Percentiles rank a stretch among this genome's conserved stretches.
These are phyloP conservation scores for Tenebrio molitor DNA, from an alignment of 1,140 invertebrate genomes.

Conservation along the genomic window DNA sequence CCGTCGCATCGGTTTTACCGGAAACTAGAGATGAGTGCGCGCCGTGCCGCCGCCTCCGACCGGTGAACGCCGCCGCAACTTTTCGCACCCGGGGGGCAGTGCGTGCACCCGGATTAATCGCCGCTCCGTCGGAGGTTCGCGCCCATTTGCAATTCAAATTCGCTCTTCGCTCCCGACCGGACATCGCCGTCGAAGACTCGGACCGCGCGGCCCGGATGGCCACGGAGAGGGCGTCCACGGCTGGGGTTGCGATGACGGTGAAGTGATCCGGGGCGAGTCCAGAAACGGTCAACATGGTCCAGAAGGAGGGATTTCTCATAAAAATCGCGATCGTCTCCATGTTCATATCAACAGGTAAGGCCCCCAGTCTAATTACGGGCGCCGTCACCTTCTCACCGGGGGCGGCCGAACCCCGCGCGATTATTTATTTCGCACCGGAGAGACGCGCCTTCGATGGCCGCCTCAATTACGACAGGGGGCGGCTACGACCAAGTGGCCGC, in stretches of 20 bases:
- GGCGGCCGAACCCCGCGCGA: too few relatives aligned
- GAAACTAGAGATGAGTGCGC: neutral
- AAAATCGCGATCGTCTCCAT: slow-evolving; percentile 40
- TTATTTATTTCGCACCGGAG: too few relatives aligned
- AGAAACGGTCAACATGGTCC: slow-evolving; percentile 5
- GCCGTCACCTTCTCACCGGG: too few relatives aligned
- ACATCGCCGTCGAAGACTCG: neutral
- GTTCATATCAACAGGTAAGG: slow-evolving; percentile 44
- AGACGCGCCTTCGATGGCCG: too few relatives aligned
- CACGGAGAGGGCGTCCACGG: neutral
- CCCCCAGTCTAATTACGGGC: neutral
- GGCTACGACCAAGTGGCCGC: too few relatives aligned
- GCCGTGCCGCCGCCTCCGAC: too few relatives aligned
- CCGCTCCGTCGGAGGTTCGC: neutral
- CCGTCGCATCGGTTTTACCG: neutral
- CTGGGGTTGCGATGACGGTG: slow-evolving; percentile 27
- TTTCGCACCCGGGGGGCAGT: too few relatives aligned
- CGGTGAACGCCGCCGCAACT: too few relatives aligned
- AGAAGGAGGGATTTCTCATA: slow-evolving; percentile 17
- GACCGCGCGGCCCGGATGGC: neutral
- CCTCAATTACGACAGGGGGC: too few relatives aligned
- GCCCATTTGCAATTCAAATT: slow-evolving; percentile 39
- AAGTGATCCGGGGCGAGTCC: slow-evolving; percentile 11
- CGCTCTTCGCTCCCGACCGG: neutral
- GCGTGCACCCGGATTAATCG: too few relatives aligned